Evolutionary conservation across 1,140 invertebrate species (phyloP).

Genomic region (Spodoptera litura): DNA sequence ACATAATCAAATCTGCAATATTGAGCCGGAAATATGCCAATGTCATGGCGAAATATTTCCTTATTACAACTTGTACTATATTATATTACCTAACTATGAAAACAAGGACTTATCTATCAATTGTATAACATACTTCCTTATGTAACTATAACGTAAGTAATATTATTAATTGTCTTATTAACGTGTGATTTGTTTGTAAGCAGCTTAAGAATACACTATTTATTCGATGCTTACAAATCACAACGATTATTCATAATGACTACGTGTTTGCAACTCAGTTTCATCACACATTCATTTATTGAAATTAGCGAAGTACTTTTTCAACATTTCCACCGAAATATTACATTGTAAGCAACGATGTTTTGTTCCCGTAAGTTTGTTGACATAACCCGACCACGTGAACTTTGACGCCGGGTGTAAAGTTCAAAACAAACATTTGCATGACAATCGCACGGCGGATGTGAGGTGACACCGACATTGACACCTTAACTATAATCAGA

Average conservation of each 20-base stretch:
- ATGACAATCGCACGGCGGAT: slow-evolving; percentile 48
- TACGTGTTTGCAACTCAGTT: not conserved
- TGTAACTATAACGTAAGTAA: not conserved
- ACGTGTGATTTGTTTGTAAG: not conserved
- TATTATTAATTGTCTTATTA: too few relatives aligned
- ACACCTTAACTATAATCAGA: not conserved
- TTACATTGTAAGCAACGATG: not conserved
- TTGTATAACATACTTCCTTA: not conserved
- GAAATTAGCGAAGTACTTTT: not conserved
- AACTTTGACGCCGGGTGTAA: slow-evolving; percentile 60
- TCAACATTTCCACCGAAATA: not conserved
- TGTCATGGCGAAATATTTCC: slow-evolving; percentile 25
- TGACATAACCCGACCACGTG: slow-evolving; percentile 55
- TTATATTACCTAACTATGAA: not conserved
- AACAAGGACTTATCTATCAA: slow-evolving; percentile 16
- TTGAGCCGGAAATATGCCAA: slow-evolving; percentile 18
- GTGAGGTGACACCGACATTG: slow-evolving; percentile 3
- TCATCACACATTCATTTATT: not conserved
- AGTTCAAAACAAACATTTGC: slow-evolving; percentile 65
- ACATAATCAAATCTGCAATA: slow-evolving; percentile 1
- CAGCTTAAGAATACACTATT: not conserved
- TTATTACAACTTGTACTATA: not conserved
- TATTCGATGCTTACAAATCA: slow-evolving; percentile 8
- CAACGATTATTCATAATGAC: not conserved
- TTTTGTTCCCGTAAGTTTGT: slow-evolving; percentile 58